Conservation (phyloP, 2,797 vertebrate genomes). For the Chiloscyllium punctatum region DNA sequence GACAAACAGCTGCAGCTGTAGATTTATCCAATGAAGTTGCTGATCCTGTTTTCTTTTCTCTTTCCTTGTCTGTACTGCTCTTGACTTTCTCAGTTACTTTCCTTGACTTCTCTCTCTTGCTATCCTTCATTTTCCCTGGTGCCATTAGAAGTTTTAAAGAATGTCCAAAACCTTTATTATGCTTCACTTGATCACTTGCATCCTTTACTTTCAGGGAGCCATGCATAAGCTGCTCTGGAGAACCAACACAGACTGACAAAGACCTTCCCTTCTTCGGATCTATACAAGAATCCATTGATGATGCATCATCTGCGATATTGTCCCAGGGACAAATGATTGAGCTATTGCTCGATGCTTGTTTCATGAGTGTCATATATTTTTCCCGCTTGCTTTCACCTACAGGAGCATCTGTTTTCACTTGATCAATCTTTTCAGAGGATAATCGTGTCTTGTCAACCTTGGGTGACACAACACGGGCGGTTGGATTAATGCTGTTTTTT, state of each 20-base stretch:
- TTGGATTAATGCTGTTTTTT: constrained; percentile 43
- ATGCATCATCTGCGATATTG: constrained; percentile 40
- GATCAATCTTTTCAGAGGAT: neutral
- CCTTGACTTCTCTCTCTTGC: constrained; percentile 43
- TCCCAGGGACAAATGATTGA: constrained; percentile 40
- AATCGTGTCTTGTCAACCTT: constrained; percentile 41
- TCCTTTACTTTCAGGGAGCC: neutral
- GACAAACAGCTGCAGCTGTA: constrained; percentile 39
- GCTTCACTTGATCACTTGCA: neutral
- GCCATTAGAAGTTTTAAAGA: constrained; percentile 60
- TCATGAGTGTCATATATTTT: neutral
- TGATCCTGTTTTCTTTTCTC: constrained; percentile 44
- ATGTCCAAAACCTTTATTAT: constrained; percentile 57
- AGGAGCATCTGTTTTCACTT: neutral
- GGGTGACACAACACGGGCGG: constrained; percentile 43
- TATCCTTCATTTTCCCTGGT: constrained; percentile 48
- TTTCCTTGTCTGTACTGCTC: neutral
- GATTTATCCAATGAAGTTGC: neutral
- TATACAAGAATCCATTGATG: constrained; percentile 45
- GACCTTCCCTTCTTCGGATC: constrained; percentile 48
- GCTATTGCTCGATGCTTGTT: neutral
- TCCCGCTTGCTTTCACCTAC: neutral
- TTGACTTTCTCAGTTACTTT: constrained; percentile 45
- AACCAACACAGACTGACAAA: constrained; percentile 31
- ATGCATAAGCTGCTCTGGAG: constrained; percentile 43